Base-by-base conservation (phyloP, 2,888 invertebrate species). In the Calameuta filiformis region DNA sequence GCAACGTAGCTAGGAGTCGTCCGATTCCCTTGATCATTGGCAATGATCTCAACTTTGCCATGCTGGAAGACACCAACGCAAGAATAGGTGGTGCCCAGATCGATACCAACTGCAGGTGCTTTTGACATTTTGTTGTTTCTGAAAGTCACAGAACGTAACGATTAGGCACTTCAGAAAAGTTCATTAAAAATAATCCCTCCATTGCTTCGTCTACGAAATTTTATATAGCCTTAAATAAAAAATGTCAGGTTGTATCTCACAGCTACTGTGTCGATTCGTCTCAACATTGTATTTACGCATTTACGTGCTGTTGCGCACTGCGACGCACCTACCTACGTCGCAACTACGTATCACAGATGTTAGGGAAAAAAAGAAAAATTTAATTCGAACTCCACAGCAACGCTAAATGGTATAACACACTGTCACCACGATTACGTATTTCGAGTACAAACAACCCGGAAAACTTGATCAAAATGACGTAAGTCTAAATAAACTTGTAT, bases 1-100 rank as follows among this genome's bases (percentile, higher is more conserved):
- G 96, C 97, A 75, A 97, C 97, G 92, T 96, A 97, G 82, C 96
- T 96, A 74, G 97, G 97, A 75, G 97, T 97, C 12, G 97, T 97
- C 76, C 97, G 93, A 91, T 97, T 97, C 81, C 97, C 97, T 92
- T 97, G 97, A 90, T 97, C 97, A 90, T 97, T 97, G 79, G 97
- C 96, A 89, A 97, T 97, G 89, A 96, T 96, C 90, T 96, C 96
- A 81, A 96, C 96, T 90, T 96, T 95, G 79, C 95, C 95, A 88
- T 96, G 94, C 89, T 96, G 95, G 94, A 95, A 97, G n/a, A 96
- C 96, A 85, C 96, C 96, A 74, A 97, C 96, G 89, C 96, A 96
- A 68, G 96, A 97, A 91, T 96, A 97, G 11, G 97, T 97, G 68
- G 97, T 97, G 86, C 97, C 97, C 89, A 97, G 93, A 93, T 96